Evolutionary conservation across 92 coral and sea anemone species (phyloP), one percentile per base, ranked within the genome.

Genomic region (Paramuricea clavata): DNA sequence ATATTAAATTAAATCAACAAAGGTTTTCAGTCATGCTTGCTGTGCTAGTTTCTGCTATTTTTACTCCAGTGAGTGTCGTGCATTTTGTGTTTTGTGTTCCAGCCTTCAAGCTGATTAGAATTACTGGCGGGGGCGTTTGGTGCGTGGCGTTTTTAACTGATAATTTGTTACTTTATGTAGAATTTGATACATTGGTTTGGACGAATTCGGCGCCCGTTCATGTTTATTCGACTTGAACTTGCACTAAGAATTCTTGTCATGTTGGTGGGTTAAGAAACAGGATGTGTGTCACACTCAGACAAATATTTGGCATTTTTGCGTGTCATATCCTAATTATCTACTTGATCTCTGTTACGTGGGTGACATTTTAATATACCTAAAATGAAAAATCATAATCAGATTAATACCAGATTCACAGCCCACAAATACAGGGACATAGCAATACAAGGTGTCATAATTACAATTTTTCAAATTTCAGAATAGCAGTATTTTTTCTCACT

Each of bases 231-330:
- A n/a, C n/a, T n/a, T n/a, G n/a, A n/a, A n/a, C n/a, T n/a, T 39
- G 52, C 12, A 57, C 33, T 60, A 21, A 60, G 30, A 60, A 60
- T 25, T 28, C 31, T 60, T 22, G 30, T 69, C 75, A 28, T 32
- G 11, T 33, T 28, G 28, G 4, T 17, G 26, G 26, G n/a, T 23
- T 61, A 9, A 61, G 8, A 9, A 23, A 67, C 34, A 34, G 39
- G 22, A 34, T 30, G 22, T 35, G 28, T 72, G 78, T 2, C 28
- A n/a, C 26, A 0, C 44, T 26, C 31, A 49, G 11, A 30, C 47
- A 76, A 76, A 76, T 76, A 52, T 52, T 76, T 76, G 69, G 7
- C 68, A 76, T 76, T 74, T 76, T 74, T 74, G 34, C 61, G 6
- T 74, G 81, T 26, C 60, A 49, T 28, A 30, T n/a, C n/a, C 81